Evolutionary conservation across 1,140 invertebrate genomes (phyloP).

Genomic region (Zaprionus ghesquierei): DNA sequence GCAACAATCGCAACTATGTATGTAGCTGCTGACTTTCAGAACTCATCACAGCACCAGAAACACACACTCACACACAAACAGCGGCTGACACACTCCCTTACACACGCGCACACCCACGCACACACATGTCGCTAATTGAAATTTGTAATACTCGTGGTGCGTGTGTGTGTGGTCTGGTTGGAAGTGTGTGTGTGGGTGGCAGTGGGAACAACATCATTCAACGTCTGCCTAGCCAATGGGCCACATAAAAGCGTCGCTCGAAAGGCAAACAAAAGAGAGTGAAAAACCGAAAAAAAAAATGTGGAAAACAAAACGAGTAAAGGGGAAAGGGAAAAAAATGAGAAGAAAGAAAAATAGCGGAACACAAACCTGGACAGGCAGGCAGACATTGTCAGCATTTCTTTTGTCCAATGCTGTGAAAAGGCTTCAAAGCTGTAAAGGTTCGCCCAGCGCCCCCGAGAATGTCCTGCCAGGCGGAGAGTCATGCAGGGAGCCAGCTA

Average conservation of each 20-base stretch:
- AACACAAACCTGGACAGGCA: constrained; percentile 44
- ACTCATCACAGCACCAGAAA: not conserved
- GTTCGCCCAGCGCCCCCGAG: constrained; percentile 17
- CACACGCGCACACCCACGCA: not conserved
- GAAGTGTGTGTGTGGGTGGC: constrained; percentile 9
- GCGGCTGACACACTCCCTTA: not conserved
- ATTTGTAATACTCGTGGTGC: constrained; percentile 66
- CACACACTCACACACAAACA: not conserved
- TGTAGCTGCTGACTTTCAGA: constrained; percentile 30
- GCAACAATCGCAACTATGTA: not conserved
- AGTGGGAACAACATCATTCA: constrained; percentile 33
- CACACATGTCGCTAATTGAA: constrained; percentile 64
- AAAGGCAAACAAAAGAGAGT: constrained; percentile 27
- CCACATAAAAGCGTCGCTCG: constrained; percentile 40
- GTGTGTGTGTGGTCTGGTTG: not conserved
- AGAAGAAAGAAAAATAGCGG: constrained; percentile 48
- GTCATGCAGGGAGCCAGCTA: constrained; percentile 15
- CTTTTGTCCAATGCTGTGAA: constrained; percentile 70
- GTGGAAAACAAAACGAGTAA: not conserved
- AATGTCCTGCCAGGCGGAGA: constrained; percentile 1
- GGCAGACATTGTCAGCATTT: constrained; percentile 66
- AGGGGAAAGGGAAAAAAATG: not conserved
- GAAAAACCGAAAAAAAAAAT: constrained; percentile 9
- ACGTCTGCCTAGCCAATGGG: constrained; percentile 43
- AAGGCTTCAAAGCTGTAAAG: constrained; percentile 68